These are phyloP conservation scores for Gari tellinella DNA, from an alignment of 2,888 invertebrate genomes.

Conservation along the genomic window DNA sequence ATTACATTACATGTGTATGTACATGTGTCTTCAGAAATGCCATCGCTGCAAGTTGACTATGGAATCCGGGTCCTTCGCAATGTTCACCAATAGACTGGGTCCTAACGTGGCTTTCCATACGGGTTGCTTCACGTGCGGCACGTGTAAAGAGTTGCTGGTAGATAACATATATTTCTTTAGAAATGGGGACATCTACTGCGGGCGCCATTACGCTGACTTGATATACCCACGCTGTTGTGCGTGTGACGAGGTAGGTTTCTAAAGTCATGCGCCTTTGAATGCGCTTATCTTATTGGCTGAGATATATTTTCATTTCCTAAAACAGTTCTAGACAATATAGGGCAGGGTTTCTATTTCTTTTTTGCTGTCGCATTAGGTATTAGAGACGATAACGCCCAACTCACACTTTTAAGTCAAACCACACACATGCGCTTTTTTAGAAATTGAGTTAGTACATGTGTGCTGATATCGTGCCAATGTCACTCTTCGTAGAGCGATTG, in stretches of 20 bases:
- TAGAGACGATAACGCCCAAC: no score
- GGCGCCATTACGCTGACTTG: slow-evolving; percentile 76
- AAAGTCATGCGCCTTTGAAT: no score
- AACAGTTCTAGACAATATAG: no score
- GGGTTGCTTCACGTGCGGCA: slow-evolving; percentile 76
- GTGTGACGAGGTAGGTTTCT: slow-evolving; percentile 79
- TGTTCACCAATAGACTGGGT: slow-evolving; percentile 68
- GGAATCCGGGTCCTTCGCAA: slow-evolving; percentile 69
- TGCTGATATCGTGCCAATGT: no score
- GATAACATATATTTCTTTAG: slow-evolving; percentile 78
- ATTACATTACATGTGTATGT: background rate
- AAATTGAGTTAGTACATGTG: no score
- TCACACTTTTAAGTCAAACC: no score
- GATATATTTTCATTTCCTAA: no score
- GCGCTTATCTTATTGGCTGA: no score
- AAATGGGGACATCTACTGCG: slow-evolving; percentile 75
- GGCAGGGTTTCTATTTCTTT: no score
- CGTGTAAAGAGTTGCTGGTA: slow-evolving; percentile 75
- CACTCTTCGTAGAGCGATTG: no score
- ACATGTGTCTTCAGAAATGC: slow-evolving; percentile 65
- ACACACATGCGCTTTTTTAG: no score
- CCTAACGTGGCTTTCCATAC: slow-evolving; percentile 75
- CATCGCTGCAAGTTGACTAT: slow-evolving; percentile 71
- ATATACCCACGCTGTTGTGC: slow-evolving; percentile 76
- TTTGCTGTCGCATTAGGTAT: no score